phyloP scores from a whole-genome alignment of 2,113 vertebrate species.

The Ardeotis arabs region DNA sequence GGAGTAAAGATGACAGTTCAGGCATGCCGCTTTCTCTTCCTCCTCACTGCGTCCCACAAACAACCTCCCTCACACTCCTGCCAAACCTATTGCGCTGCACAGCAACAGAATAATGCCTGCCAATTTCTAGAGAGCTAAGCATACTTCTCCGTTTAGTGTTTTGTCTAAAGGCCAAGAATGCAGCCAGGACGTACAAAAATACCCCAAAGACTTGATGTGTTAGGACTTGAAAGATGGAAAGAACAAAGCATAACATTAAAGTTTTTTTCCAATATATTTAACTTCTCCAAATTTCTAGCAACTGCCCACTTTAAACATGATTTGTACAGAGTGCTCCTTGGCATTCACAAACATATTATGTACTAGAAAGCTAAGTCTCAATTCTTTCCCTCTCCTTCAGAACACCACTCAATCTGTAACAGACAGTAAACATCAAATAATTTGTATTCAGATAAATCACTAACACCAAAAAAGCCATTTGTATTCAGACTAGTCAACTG shows the following conservation, averaged over 20 bases:
- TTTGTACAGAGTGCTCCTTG: neutral
- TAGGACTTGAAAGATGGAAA: neutral
- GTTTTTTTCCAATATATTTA: neutral
- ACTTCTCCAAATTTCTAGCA: neutral
- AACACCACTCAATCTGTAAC: neutral
- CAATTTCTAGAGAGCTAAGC: neutral
- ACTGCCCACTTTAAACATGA: neutral
- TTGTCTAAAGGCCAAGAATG: constrained; percentile 2
- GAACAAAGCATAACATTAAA: neutral
- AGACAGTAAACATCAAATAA: neutral
- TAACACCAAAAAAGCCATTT: neutral
- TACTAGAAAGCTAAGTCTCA: neutral
- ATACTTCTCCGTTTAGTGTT: constrained; percentile 20
- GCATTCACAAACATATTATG: neutral
- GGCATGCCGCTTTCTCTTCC: neutral
- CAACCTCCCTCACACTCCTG: neutral
- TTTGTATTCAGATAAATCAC: neutral
- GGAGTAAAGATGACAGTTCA: neutral
- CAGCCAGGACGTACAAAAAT: constrained; percentile 18
- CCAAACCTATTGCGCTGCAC: neutral
- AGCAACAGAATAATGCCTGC: neutral
- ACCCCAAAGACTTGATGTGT: neutral
- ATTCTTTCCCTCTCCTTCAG: neutral
- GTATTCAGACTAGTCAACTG: neutral
- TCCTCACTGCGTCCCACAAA: neutral